Conservation (phyloP, 1,140 invertebrate genomes). For the Meteorus sp. region DNA sequence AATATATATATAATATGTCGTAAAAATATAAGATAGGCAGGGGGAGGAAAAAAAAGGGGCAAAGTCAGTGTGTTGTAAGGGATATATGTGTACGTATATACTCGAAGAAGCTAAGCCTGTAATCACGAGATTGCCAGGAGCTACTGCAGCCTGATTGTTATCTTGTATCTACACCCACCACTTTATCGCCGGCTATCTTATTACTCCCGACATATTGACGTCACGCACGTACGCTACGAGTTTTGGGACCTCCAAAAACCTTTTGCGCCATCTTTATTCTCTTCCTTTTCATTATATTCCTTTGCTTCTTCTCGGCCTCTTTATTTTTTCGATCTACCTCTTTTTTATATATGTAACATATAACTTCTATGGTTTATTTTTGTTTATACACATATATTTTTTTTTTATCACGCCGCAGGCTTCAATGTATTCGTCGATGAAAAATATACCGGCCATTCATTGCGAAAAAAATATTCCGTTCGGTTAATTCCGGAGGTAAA, state of each 20-base stretch:
- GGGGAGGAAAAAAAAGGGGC: constrained; percentile 18
- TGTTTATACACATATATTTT: no score
- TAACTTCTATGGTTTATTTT: no score
- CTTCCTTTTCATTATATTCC: constrained; percentile 5
- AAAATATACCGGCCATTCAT: no score
- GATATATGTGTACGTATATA: no score
- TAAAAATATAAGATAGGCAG: not conserved
- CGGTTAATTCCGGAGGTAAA: constrained; percentile 11
- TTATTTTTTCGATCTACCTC: constrained; percentile 3
- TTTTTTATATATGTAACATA: not conserved
- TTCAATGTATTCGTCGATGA: no score
- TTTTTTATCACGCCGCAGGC: no score
- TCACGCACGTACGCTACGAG: constrained; percentile 53
- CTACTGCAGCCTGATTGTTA: constrained; percentile 58
- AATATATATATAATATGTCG: not conserved
- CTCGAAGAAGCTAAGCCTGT: constrained; percentile 49
- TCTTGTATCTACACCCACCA: constrained; percentile 59
- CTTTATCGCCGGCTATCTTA: constrained; percentile 58
- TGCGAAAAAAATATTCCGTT: no score
- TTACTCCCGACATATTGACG: constrained; percentile 57
- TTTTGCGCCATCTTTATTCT: constrained; percentile 15
- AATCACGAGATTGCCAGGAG: constrained; percentile 58
- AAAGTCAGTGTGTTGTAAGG: constrained; percentile 4
- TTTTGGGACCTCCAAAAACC: constrained; percentile 30
- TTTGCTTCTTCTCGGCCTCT: constrained; percentile 5